Evolutionary conservation across 2,888 invertebrate genomes (phyloP), one percentile per base, ranked within the genome.

Genomic region (Catocala nupta): DNA sequence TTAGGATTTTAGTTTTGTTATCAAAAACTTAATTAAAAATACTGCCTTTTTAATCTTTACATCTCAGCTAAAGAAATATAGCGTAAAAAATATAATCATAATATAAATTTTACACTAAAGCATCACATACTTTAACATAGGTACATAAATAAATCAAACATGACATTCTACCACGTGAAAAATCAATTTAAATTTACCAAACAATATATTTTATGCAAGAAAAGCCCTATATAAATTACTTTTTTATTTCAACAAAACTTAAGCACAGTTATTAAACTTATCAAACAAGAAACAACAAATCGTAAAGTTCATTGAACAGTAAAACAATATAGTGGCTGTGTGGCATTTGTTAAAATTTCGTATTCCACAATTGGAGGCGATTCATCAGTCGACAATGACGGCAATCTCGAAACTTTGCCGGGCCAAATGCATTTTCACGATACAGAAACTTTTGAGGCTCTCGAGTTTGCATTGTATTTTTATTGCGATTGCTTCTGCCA

Each of bases 341-440:
- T 65, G 73, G 74, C 71, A 73, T 73, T 78, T 68, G 73, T 71
- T 77, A 74, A 82, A 78, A 81, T 82, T 79, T 75, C 73, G 76
- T 77, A 77, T 81, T 80, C 82, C 76, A 75, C 73, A 76, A 77
- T 82, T 82, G 75, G 70, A 77, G 72, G 77, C 81, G 80, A 89
- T 88, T 84, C 86, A 87, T 90, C 88, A 87, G 77, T 62, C 70
- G 62, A 73, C 80, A 78, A 81, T 85, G 84, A 85, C 83, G 82
- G 84, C 87, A 84, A 85, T 87, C 84, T 84, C 81, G 79, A 85
- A 91, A 90, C 85, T 90, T 91, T 84, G 73, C 75, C 70, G 71
- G 74, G 74, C 81, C 78, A 86, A 91, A 90, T 92, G 91, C 91
- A 91, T 91, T 91, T 90, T 77, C 86, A 75, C 86, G 80, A 82